Percentiles rank a stretch among this genome's conserved stretches.
phyloP scores from a whole-genome alignment of 2,888 invertebrate genomes.

The Drosophila kanekoi region DNA sequence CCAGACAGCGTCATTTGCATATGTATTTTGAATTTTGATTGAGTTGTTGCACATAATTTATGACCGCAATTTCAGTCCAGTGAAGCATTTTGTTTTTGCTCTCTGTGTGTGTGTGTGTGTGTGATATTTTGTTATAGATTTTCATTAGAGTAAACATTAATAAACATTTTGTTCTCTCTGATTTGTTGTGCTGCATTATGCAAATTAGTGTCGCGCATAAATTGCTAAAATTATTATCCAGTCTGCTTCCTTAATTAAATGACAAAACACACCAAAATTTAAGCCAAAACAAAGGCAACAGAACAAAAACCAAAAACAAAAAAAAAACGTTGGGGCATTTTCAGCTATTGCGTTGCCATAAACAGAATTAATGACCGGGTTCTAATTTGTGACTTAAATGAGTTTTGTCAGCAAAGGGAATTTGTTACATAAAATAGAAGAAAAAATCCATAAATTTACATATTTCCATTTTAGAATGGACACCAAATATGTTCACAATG shows the following conservation, averaged over 20 bases:
- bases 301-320: conserved; percentile 1
- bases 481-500: conserved; percentile 2
- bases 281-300: conserved; percentile 19
- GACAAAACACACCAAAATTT: conserved; percentile 45
- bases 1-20: conserved; percentile 39
- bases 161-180: conserved; percentile 66
- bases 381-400: conserved; percentile 41
- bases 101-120: neutral
- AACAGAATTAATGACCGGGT: conserved; percentile 50
- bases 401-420: conserved; percentile 27
- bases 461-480: conserved; percentile 11
- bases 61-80: conserved; percentile 14
- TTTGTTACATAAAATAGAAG: neutral
- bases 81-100: conserved; percentile 26
- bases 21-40: conserved; percentile 72
- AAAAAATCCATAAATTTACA: conserved; percentile 37
- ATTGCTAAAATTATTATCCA: conserved; percentile 65
- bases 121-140: conserved; percentile 37
- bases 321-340: conserved; percentile 11
- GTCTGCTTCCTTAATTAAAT: conserved; percentile 70
- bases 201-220: conserved; percentile 69
- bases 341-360: conserved; percentile 20
- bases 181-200: conserved; percentile 74
- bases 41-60: conserved; percentile 70
- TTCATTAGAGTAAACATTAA: conserved; percentile 50